Conservation (phyloP, 2,797 vertebrate species). For the Lates japonicus region DNA sequence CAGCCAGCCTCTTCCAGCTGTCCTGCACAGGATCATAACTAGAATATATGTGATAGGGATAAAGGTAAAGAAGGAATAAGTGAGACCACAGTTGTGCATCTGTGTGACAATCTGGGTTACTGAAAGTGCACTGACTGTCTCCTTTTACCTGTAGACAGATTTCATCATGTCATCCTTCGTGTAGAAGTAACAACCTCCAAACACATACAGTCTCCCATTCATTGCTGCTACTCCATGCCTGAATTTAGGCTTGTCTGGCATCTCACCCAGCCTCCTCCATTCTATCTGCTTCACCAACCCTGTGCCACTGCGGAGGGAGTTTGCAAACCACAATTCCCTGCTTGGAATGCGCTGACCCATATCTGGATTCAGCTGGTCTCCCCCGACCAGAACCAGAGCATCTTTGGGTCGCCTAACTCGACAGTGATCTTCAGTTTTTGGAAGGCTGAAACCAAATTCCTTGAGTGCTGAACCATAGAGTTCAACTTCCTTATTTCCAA, state of each 20-base stretch:
- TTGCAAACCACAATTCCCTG: conserved; percentile 89
- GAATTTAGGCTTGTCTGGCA: conserved; percentile 89
- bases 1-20: conserved; percentile 80
- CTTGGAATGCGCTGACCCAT: conserved; percentile 85
- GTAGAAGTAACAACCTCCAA: conserved; percentile 93
- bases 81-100: background rate
- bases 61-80: background rate
- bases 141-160: conserved; percentile 90
- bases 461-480: conserved; percentile 80
- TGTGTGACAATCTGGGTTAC: background rate
- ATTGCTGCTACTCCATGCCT: conserved; percentile 86
- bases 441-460: conserved; percentile 79
- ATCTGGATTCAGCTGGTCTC: conserved; percentile 86
- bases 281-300: conserved; percentile 88
- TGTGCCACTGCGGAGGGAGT: conserved; percentile 86
- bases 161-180: conserved; percentile 87
- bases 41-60: background rate
- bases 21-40: conserved; percentile 81
- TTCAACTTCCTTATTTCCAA: conserved; percentile 67
- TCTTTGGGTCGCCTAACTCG: conserved; percentile 87
- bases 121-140: background rate
- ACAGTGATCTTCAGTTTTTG: conserved; percentile 58
- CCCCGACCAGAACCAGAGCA: conserved; percentile 89
- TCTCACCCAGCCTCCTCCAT: conserved; percentile 86
- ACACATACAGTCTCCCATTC: conserved; percentile 85